Percentiles rank a stretch among this genome's conserved stretches.
Conservation (phyloP, 1,140 invertebrate species). For the Paracyclopina nana region DNA sequence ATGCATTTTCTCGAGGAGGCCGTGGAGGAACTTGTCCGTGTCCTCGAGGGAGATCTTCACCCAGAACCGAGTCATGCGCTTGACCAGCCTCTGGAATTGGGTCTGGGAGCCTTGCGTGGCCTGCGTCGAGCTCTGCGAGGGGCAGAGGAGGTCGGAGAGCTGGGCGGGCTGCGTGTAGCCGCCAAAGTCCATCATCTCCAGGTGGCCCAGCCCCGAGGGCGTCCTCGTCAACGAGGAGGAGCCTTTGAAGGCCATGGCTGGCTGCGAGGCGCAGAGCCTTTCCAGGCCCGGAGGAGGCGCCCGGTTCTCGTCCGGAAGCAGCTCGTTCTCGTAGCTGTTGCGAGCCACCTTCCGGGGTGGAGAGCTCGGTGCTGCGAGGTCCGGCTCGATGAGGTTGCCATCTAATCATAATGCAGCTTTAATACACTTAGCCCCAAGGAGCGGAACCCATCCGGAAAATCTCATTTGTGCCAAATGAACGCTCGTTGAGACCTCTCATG, state of each 20-base stretch:
- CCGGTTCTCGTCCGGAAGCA: no score
- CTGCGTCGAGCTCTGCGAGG: neutral
- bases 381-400: constrained; percentile 1
- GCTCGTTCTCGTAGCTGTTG: no score
- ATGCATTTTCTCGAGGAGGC: constrained; percentile 39
- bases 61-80: constrained; percentile 78
- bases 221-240: constrained; percentile 16
- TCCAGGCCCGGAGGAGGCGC: no score
- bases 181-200: no score
- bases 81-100: constrained; percentile 55
- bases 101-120: constrained; percentile 31
- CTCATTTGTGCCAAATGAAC: no score
- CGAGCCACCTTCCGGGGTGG: no score
- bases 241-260: constrained; percentile 24
- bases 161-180: no score
- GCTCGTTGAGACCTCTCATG: no score
- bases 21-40: constrained; percentile 38
- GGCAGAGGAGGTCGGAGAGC: neutral
- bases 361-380: neutral
- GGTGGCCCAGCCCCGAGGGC: neutral
- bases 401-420: neutral
- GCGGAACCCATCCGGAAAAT: no score
- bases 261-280: constrained; percentile 31
- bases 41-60: constrained; percentile 42
- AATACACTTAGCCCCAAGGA: no score